These are phyloP conservation scores for Ifrita kowaldi DNA, from an alignment of 2,113 vertebrate genomes.

Conservation along the genomic window DNA sequence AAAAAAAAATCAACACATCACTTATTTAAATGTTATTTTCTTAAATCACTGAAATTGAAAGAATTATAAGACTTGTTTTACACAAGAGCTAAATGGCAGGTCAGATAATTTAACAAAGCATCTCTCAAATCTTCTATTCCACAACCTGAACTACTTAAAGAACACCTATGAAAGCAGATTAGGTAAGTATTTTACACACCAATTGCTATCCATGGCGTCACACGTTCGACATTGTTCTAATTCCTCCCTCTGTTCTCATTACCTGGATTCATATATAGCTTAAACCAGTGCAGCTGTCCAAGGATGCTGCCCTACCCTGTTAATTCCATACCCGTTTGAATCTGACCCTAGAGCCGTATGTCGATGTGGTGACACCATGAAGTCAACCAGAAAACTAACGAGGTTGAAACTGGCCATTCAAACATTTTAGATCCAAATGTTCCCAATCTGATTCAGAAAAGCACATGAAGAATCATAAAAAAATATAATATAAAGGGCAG, in stretches of 20 bases:
- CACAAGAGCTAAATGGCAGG: not conserved
- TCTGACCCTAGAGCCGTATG: not conserved
- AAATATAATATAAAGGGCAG: not conserved
- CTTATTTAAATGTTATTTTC: not conserved
- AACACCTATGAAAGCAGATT: not conserved
- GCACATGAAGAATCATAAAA: not conserved
- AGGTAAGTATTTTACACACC: not conserved
- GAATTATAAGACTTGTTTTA: not conserved
- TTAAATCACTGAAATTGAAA: not conserved
- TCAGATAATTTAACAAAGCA: not conserved
- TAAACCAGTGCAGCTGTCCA: not conserved
- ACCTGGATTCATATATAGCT: not conserved
- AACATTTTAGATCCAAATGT: not conserved
- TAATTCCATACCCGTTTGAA: not conserved
- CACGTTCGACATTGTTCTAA: not conserved
- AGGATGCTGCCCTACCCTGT: not conserved
- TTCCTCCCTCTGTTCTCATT: not conserved
- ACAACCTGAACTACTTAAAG: not conserved
- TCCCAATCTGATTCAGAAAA: not conserved
- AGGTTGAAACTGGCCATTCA: not conserved
- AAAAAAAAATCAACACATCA: not conserved
- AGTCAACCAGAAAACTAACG: not conserved
- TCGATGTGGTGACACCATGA: not conserved
- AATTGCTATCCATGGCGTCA: not conserved
- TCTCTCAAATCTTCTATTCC: not conserved